Percentiles rank a stretch among this genome's conserved stretches.
Conservation (phyloP, 2,113 vertebrate species). For the Callithrix jacchus region DNA sequence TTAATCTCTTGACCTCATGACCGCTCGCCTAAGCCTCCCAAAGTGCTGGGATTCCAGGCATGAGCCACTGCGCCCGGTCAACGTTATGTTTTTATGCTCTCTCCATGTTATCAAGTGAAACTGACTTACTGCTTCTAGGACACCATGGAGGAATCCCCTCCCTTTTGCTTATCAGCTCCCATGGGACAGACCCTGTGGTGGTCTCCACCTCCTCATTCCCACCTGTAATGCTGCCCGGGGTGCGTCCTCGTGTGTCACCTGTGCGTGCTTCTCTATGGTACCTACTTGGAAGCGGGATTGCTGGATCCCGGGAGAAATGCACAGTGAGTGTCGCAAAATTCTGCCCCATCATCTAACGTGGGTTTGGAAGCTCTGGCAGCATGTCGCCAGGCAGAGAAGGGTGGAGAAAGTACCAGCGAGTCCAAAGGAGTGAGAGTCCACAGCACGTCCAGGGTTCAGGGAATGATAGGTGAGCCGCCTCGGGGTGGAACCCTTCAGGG, state of each 20-base stretch:
- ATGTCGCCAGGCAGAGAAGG: neutral
- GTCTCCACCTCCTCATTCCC: too few relatives aligned
- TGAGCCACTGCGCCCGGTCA: neutral
- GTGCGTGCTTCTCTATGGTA: fast-evolving
- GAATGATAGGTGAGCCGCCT: neutral
- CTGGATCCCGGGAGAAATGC: neutral
- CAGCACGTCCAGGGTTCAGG: neutral
- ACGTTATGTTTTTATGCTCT: neutral
- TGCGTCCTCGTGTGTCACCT: fast-evolving
- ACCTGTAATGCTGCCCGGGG: neutral
- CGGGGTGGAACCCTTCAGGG: neutral
- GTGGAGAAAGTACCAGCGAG: neutral
- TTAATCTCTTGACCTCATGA: neutral
- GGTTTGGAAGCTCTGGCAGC: neutral
- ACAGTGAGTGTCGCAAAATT: neutral
- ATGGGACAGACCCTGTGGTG: neutral
- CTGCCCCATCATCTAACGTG: too few relatives aligned
- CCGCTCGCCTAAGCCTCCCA: neutral
- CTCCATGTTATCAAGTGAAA: neutral
- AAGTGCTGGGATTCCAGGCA: neutral
- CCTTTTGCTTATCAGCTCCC: neutral
- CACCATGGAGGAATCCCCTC: fast-evolving
- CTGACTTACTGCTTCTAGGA: neutral
- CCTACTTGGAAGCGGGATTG: neutral
- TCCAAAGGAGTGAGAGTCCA: neutral